Evolutionary conservation across 2,888 invertebrate genomes (phyloP), one percentile per base, ranked within the genome.

Genomic region (Euspilapteryx auroguttella): DNA sequence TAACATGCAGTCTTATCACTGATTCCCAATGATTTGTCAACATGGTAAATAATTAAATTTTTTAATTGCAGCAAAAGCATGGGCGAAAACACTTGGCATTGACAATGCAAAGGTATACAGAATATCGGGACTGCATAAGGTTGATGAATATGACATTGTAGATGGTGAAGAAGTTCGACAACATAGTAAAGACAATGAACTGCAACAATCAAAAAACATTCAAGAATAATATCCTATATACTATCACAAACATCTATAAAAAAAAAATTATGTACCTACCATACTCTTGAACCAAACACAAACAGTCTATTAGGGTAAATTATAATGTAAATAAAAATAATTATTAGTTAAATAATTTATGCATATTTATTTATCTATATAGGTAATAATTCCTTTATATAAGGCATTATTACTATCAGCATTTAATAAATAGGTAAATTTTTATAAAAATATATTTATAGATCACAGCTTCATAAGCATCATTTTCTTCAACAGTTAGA

Each of bases 51-150:
- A 17, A 17, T 17, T 17, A 17, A 6, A 5, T 6, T 17, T 17
- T 17, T 17, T 17, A 37, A 25, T 75, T 76, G 36, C 59, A 84
- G 84, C 63, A 35, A 55, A 57, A 44, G 68, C 78, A 33, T 83
- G 80, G 78, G 69, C 79, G 2, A 71, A 69, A 37, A 65, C 78
- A 10, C 51, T 82, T 34, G 79, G 79, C 31, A 73, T 81, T 29
- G 63, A 68, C 41, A 73, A 83, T 50, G 81, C 81, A 2, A 75
- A 65, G 39, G 79, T 83, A 1, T 62, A 73, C 23, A 68, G 66
- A 50, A 50, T 81, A 45, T 59, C 69, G 22, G 81, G 81, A n/a
- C 49, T 80, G 2, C 41, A 34, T 22, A 66, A 69, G 26, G 61
- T 66, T 4, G 68, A 64, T 37, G 73, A 75, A 44, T 75, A 73